Evolutionary conservation across 2,888 invertebrate genomes (phyloP).

Genomic region (Lypha dubia): DNA sequence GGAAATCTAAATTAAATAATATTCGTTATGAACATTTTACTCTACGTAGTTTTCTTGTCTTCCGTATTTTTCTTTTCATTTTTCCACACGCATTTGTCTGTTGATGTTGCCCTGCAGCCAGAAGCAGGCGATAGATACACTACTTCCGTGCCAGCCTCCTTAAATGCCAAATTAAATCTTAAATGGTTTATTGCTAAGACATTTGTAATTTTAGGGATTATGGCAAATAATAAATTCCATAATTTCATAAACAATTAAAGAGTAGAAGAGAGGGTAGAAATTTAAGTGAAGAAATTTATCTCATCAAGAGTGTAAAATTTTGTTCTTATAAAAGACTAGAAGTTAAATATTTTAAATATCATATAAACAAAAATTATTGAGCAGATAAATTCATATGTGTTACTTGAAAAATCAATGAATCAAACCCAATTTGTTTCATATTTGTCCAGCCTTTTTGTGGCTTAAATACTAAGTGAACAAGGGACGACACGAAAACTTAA

Average conservation of each 20-base stretch:
- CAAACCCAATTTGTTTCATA: not conserved
- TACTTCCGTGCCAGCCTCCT: not conserved
- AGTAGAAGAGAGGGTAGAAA: not conserved
- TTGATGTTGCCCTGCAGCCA: conserved; percentile 45
- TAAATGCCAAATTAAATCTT: conserved; percentile 52
- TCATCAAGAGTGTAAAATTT: not conserved
- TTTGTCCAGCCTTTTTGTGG: not conserved
- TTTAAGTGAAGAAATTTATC: not conserved
- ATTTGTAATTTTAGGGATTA: conserved; percentile 44
- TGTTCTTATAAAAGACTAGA: not conserved
- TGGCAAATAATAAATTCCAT: conserved; percentile 14
- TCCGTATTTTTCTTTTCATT: conserved; percentile 10
- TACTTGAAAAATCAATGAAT: not conserved
- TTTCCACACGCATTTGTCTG: conserved; percentile 33
- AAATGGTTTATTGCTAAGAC: conserved; percentile 55
- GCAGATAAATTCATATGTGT: not conserved
- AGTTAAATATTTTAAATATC: not conserved
- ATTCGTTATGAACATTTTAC: conserved; percentile 22
- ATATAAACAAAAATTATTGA: not conserved
- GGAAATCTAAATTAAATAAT: conserved; percentile 57
- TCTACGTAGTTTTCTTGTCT: conserved; percentile 14
- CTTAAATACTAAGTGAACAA: too few species aligned
- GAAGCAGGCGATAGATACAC: conserved; percentile 16
- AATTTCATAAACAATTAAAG: conserved; percentile 15
- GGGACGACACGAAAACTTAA: too few species aligned